These are phyloP conservation scores for Stenotaenia linearis DNA, from an alignment of 2,888 invertebrate genomes.

Conservation along the genomic window DNA sequence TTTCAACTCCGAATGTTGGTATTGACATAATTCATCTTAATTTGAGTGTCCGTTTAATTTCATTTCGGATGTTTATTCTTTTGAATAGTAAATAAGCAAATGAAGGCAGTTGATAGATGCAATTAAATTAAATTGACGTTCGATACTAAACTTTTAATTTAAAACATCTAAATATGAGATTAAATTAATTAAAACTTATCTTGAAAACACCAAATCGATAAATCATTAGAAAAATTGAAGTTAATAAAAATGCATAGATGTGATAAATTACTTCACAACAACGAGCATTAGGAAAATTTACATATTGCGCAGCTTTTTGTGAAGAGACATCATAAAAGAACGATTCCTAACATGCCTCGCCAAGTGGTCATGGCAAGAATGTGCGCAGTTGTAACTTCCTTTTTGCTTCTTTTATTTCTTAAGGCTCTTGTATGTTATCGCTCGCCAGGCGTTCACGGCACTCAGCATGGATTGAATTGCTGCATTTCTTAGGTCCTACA, in stretches of 20 bases:
- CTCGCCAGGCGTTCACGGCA: conserved; percentile 15
- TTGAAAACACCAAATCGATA: background rate
- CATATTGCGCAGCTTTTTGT: background rate
- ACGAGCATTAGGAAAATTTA: background rate
- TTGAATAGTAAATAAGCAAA: background rate
- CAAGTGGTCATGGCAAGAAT: conserved; percentile 21
- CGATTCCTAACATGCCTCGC: background rate
- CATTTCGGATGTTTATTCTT: background rate
- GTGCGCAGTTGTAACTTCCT: conserved; percentile 21
- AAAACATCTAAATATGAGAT: too few species aligned
- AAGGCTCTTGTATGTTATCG: conserved; percentile 16
- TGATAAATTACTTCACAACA: background rate
- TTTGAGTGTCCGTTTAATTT: conserved; percentile 7
- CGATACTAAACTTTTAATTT: too few species aligned
- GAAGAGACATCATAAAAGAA: background rate
- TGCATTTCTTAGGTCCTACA: conserved; percentile 4
- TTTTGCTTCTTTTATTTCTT: conserved; percentile 5
- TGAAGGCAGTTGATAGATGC: background rate
- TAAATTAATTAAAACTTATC: too few species aligned
- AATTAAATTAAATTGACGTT: background rate
- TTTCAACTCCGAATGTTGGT: background rate
- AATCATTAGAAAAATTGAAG: background rate
- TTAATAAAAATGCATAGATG: background rate
- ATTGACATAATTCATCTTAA: background rate
- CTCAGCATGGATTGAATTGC: conserved; percentile 23